Percentiles rank a stretch among this genome's conserved stretches.
Evolutionary conservation across 2,113 vertebrate species (phyloP).

Genomic region (Phyllostomus hastatus): DNA sequence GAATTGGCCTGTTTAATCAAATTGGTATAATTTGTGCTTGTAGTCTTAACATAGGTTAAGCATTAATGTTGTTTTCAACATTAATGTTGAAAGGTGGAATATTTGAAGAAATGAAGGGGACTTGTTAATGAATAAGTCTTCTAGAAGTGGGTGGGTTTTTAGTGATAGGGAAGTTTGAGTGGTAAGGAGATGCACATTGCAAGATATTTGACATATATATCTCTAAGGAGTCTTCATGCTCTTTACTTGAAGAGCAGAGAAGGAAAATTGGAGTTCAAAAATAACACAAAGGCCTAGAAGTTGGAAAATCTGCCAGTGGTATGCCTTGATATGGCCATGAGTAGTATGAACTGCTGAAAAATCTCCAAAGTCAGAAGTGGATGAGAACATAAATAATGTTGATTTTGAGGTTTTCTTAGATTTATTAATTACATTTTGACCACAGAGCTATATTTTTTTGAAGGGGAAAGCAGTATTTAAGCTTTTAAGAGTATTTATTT

Average conservation of each 20-base stretch:
- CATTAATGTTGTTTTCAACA: not conserved
- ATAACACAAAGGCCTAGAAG: not conserved
- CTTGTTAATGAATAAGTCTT: not conserved
- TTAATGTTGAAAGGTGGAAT: not conserved
- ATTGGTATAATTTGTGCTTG: constrained; percentile 12
- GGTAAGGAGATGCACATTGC: not conserved
- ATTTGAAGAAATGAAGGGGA: not conserved
- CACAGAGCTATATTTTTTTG: not conserved
- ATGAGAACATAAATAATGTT: not conserved
- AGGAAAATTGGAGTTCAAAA: constrained; percentile 28
- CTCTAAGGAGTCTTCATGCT: not conserved
- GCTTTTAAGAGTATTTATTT: not conserved
- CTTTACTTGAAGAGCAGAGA: not conserved
- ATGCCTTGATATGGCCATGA: not conserved
- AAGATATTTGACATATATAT: not conserved
- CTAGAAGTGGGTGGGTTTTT: not conserved
- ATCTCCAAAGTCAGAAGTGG: not conserved
- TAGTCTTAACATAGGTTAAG: not conserved
- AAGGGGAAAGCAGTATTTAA: not conserved
- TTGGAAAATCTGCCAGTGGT: constrained; percentile 1
- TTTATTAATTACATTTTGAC: constrained; percentile 15
- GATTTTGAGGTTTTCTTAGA: constrained; percentile 14
- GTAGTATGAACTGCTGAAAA: constrained; percentile 7
- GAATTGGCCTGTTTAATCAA: not conserved
- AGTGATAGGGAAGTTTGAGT: constrained; percentile 4